Evolutionary conservation across 2,888 invertebrate genomes (phyloP).

Genomic region (Mactromeris polynyma): DNA sequence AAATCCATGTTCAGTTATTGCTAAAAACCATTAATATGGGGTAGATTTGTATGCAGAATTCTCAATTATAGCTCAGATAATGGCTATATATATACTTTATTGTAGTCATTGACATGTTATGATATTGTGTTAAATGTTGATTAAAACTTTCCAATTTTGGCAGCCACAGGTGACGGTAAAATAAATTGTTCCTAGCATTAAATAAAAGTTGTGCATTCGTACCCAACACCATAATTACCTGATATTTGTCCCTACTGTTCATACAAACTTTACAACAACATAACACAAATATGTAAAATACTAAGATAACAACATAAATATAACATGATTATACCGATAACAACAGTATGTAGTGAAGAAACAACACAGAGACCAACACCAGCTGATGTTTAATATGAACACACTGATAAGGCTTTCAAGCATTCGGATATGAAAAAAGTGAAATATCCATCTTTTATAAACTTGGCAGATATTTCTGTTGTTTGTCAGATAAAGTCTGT

Average conservation of each 20-base stretch:
- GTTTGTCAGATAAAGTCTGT: constrained; percentile 7
- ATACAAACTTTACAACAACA: not conserved
- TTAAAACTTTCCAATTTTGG: constrained; percentile 1
- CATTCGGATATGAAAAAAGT: constrained; percentile 8
- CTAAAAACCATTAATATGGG: not conserved
- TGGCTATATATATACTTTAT: no score
- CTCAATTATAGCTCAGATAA: not conserved
- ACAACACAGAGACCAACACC: not conserved
- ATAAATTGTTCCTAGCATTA: no score
- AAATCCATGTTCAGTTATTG: not conserved
- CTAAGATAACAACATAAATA: not conserved
- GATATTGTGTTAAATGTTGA: constrained; percentile 10
- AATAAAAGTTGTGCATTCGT: no score
- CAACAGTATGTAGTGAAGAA: not conserved
- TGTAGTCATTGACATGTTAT: not conserved
- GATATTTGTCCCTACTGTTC: no score
- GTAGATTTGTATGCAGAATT: not conserved
- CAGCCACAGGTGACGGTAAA: not conserved
- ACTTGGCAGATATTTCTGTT: constrained; percentile 12
- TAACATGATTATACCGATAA: not conserved
- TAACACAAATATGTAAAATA: not conserved
- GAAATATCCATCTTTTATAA: not conserved
- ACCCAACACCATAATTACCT: no score
- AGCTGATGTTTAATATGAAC: constrained; percentile 10
- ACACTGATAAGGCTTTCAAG: not conserved